Evolutionary conservation across 35 echinoderm and acorn worm genomes (phyloP).

Genomic region (Hemicentrotus pulcherrimus): DNA sequence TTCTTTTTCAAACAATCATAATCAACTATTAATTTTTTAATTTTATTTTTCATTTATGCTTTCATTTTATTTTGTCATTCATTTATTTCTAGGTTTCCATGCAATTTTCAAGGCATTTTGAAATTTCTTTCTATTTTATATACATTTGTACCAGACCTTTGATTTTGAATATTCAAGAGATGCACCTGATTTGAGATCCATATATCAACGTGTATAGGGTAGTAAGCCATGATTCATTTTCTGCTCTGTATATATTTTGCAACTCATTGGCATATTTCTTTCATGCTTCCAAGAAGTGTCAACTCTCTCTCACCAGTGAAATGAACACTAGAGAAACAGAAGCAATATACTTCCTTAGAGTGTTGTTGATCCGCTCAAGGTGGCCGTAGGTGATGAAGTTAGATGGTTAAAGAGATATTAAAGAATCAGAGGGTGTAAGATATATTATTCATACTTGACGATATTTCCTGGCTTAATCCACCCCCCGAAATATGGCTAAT

Average conservation of each 20-base stretch:
- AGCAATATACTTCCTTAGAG: neutral
- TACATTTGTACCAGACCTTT: no score
- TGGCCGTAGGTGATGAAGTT: conserved; percentile 16
- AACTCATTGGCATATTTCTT: neutral
- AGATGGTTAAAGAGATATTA: conserved; percentile 5
- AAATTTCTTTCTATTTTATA: no score
- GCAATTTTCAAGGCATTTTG: no score
- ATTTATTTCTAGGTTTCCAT: no score
- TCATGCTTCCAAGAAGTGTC: neutral
- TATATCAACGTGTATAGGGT: neutral
- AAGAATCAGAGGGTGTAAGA: neutral
- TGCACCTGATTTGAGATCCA: no score
- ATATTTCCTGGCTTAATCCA: conserved; percentile 5
- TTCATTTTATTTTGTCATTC: no score
- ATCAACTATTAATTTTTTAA: no score
- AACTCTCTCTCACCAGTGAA: conserved; percentile 9
- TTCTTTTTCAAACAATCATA: no score
- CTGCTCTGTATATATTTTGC: neutral
- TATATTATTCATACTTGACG: conserved; percentile 16
- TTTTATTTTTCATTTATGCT: no score
- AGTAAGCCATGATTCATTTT: neutral
- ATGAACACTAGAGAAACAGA: conserved; percentile 2
- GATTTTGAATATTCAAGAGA: no score
- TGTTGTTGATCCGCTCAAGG: neutral
- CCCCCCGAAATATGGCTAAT: neutral